Conservation (phyloP, 2,113 vertebrate genomes). For the Cricetomys ansorgei region DNA sequence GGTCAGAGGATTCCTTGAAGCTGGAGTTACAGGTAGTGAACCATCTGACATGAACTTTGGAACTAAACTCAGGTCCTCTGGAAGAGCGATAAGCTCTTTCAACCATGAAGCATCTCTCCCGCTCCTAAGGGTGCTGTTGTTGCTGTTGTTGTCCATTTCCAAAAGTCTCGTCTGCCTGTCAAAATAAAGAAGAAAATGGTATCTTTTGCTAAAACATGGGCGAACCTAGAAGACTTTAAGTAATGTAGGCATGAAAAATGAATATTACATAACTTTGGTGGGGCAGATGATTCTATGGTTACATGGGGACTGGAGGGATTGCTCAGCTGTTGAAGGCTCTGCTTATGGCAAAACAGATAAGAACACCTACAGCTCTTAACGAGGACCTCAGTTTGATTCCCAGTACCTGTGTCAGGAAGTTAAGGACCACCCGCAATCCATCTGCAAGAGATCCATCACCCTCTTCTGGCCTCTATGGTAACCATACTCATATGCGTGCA, state of each 20-base stretch:
- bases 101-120: background rate
- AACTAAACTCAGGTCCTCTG: background rate
- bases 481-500: too few relatives aligned
- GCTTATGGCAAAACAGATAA: too few relatives aligned
- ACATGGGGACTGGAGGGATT: too few relatives aligned
- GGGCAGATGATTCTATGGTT: background rate
- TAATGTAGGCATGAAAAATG: background rate
- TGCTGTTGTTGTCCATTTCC: background rate
- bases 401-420: background rate
- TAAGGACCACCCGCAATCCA: background rate
- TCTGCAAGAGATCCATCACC: accelerated
- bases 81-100: background rate
- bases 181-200: background rate
- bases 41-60: background rate
- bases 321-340: too few relatives aligned
- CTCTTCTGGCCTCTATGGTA: background rate
- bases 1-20: background rate
- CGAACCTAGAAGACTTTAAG: background rate
- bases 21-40: background rate
- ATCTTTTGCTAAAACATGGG: background rate
- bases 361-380: too few relatives aligned
- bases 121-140: background rate
- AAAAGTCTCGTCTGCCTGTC: background rate
- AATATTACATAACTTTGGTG: too few relatives aligned
- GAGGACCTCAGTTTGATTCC: background rate